phyloP scores from a whole-genome alignment of 1,140 invertebrate species.

The Macrocentrus cingulum region DNA sequence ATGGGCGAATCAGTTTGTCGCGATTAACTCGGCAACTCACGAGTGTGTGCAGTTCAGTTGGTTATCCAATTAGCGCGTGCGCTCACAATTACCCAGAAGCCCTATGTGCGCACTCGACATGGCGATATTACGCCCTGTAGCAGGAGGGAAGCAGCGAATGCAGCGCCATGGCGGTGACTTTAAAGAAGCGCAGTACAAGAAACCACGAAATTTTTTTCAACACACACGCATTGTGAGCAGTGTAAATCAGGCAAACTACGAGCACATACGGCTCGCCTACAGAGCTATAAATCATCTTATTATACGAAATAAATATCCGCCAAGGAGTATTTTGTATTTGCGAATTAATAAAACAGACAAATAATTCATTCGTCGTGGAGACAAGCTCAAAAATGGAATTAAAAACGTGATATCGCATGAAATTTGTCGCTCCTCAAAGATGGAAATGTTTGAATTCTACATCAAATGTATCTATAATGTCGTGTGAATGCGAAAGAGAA shows the following conservation, averaged over 20 bases:
- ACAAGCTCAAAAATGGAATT: too few species aligned
- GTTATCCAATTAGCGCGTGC: slow-evolving; percentile 27
- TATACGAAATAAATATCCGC: slow-evolving; percentile 25
- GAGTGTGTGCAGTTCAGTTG: slow-evolving; percentile 4
- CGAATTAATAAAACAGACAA: too few species aligned
- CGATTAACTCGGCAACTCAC: slow-evolving; percentile 17
- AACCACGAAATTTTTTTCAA: neutral
- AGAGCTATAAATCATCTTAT: slow-evolving; percentile 31
- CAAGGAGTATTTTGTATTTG: too few species aligned
- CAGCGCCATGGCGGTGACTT: neutral
- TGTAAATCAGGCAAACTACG: slow-evolving; percentile 23
- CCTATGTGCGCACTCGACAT: neutral
- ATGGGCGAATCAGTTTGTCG: slow-evolving; percentile 20
- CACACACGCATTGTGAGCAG: neutral
- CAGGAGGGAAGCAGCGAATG: neutral
- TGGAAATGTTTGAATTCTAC: too few species aligned
- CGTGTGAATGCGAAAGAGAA: too few species aligned
- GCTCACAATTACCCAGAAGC: slow-evolving; percentile 23
- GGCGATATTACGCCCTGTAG: slow-evolving; percentile 6
- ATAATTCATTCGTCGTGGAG: too few species aligned
- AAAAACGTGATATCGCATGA: too few species aligned
- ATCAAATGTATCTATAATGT: too few species aligned
- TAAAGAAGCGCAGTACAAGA: neutral
- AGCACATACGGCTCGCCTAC: slow-evolving; percentile 20
- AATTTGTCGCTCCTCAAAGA: too few species aligned